phyloP scores from a whole-genome alignment of 2,888 invertebrate species.

The Melanostoma mellinum region DNA sequence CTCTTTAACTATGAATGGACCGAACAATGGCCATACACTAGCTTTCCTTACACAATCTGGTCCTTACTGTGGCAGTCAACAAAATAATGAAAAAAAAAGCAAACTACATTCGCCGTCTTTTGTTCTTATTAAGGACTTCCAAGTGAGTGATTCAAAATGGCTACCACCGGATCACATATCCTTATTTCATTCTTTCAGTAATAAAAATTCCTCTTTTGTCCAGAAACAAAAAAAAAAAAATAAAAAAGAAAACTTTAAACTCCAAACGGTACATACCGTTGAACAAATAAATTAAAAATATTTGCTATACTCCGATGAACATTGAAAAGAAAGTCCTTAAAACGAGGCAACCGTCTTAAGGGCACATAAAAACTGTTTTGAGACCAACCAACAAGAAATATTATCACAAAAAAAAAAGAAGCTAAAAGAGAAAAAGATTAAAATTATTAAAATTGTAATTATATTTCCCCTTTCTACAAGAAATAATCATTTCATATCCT shows the following conservation, averaged over 20 bases:
- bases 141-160: conserved; percentile 68
- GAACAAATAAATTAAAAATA: conserved; percentile 70
- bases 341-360: conserved; percentile 35
- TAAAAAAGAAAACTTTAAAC: conserved; percentile 35
- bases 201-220: conserved; percentile 67
- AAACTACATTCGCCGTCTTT: conserved; percentile 37
- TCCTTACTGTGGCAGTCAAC: conserved; percentile 43
- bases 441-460: conserved; percentile 72
- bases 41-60: conserved; percentile 47
- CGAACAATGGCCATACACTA: conserved; percentile 56
- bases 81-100: conserved; percentile 21
- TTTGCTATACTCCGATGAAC: conserved; percentile 66
- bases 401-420: too few species aligned
- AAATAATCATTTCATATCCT: conserved; percentile 53
- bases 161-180: conserved; percentile 51
- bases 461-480: conserved; percentile 56
- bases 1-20: conserved; percentile 37
- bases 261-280: conserved; percentile 42
- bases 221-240: neutral
- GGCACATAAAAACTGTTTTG: conserved; percentile 18
- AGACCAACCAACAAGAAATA: too few species aligned
- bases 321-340: conserved; percentile 34
- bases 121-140: conserved; percentile 69
- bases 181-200: conserved; percentile 42
- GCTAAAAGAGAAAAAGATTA: conserved; percentile 51